Percentiles rank a stretch among this genome's conserved stretches.
Evolutionary conservation across 2,888 invertebrate species (phyloP).

Genomic region (Aphodius granarius): DNA sequence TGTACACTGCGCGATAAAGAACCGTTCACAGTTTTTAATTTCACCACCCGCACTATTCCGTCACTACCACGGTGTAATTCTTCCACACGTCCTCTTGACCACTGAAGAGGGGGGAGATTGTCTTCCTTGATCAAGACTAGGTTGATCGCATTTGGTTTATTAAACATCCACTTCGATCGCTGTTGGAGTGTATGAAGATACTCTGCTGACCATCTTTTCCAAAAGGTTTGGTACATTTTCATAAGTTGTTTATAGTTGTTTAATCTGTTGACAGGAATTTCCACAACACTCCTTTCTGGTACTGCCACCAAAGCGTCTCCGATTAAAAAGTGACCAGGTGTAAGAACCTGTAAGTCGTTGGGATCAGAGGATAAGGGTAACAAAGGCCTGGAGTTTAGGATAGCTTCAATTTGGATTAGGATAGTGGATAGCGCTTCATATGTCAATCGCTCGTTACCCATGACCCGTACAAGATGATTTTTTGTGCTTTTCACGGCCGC

Average conservation of each 20-base stretch:
- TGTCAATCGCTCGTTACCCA: conserved; percentile 14
- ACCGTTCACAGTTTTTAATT: neutral
- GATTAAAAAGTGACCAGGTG: conserved; percentile 13
- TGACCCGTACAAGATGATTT: conserved; percentile 16
- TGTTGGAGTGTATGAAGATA: conserved; percentile 5
- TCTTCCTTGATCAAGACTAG: neutral
- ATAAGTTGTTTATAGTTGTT: neutral
- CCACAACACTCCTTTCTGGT: neutral
- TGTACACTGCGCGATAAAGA: neutral
- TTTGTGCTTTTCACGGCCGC: conserved; percentile 25
- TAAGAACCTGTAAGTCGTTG: conserved; percentile 9
- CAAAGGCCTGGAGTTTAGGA: conserved; percentile 17
- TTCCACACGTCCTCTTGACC: neutral
- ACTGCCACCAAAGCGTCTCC: conserved; percentile 1
- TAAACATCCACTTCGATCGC: conserved; percentile 1
- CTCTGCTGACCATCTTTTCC: conserved; percentile 6
- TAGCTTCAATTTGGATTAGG: conserved; percentile 20
- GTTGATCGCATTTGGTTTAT: neutral
- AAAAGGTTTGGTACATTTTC: neutral
- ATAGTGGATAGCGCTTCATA: conserved; percentile 15
- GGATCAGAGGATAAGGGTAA: conserved; percentile 9
- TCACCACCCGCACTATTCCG: neutral
- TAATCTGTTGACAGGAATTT: neutral
- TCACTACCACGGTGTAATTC: neutral
- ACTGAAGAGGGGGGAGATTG: conserved; percentile 5